These are phyloP conservation scores for Sialis lutaria DNA, from an alignment of 2,888 invertebrate species.

Conservation along the genomic window DNA sequence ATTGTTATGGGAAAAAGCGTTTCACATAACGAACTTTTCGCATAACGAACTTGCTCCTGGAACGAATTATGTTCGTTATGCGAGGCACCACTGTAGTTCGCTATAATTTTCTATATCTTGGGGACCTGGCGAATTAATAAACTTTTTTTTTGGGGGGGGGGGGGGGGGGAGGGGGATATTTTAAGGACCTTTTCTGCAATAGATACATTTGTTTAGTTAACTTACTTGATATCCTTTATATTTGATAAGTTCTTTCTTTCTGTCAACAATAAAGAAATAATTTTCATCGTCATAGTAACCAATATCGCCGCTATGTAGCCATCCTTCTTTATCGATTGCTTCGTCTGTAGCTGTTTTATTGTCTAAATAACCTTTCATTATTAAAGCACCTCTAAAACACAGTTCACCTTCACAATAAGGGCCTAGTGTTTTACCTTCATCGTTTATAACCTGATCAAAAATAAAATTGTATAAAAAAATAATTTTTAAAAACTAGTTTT, in stretches of 20 bases:
- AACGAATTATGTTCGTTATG: too few species aligned
- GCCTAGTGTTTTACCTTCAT: slow-evolving; percentile 42
- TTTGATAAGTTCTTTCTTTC: slow-evolving; percentile 80
- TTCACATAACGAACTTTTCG: too few species aligned
- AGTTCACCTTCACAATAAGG: slow-evolving; percentile 61
- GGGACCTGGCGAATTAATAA: too few species aligned
- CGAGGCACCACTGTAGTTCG: too few species aligned
- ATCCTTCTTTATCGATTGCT: slow-evolving; percentile 54
- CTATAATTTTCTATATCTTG: too few species aligned
- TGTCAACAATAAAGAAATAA: slow-evolving; percentile 65
- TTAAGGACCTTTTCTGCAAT: too few species aligned
- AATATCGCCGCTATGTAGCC: slow-evolving; percentile 63
- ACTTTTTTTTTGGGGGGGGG: too few species aligned
- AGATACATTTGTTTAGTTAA: too few species aligned
- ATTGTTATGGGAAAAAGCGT: too few species aligned
- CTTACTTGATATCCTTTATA: slow-evolving; percentile 69
- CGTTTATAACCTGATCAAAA: slow-evolving; percentile 31
- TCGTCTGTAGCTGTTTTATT: slow-evolving; percentile 44
- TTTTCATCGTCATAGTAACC: slow-evolving; percentile 65
- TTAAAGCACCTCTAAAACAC: slow-evolving; percentile 58
- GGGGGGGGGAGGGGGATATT: too few species aligned
- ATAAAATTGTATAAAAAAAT: too few species aligned
- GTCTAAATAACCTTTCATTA: slow-evolving; percentile 59
- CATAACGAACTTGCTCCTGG: too few species aligned
- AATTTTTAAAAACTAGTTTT: neutral